These are phyloP conservation scores for human (Homo sapiens) DNA, from an alignment of 2,113 vertebrate species.

Conservation along the genomic window GRCh38 chr18:41544501-41545000, in stretches of 20 bases:
- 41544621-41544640: background rate
- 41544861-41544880: background rate
- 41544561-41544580: background rate
- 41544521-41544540: background rate
- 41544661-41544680: background rate
- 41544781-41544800: background rate
- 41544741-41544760: background rate
- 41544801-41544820: background rate
- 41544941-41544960: fast-evolving
- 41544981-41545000: too few relatives aligned
- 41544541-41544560: background rate
- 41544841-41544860: background rate
- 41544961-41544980: too few relatives aligned
- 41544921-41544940: background rate
- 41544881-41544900: background rate
- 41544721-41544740: background rate
- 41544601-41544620: background rate
- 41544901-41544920: background rate
- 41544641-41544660: background rate
- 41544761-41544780: background rate
- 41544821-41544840: background rate
- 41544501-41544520: background rate
- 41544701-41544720: background rate
- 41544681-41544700: background rate
- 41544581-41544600: background rate